Base-by-base conservation (phyloP, 1,140 invertebrate genomes). In the Samia ricini region DNA sequence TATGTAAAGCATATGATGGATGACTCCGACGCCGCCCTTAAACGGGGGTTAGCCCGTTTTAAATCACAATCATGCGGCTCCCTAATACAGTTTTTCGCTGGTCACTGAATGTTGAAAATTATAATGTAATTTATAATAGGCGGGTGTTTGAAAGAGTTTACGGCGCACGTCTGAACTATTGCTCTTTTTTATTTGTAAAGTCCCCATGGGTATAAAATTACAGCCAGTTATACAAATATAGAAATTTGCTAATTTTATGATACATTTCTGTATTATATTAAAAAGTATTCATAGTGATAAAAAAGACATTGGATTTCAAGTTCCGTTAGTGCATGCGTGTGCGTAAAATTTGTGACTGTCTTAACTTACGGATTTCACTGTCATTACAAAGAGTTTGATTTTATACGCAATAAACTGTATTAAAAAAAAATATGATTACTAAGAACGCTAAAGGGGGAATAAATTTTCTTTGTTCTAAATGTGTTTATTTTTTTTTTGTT, bases 1-100 rank as follows among this genome's bases (percentile, higher is more conserved):
- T 90, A 90, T 90, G 88, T 90, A 90, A 90, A 90, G 88, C 88
- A 81, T 88, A 88, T 90, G 88, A 90, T 90, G 86, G 88, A 89
- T 86, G 85, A 81, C 77, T 69, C 81, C 68, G 66, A 71, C 73
- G 76, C 79, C 77, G 76, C 82, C 80, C 78, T 73, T 67, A 70
- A 62, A 61, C 78, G 75, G 72, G 83, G 83, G 81, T 77, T 74
- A 75, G 77, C 77, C 33, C 77, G 82, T 84, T 88, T n/a, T 89
- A 89, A 89, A 85, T 89, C 83, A 85, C 77, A 81, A 89, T 87
- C 87, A 75, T 73, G 65, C 66, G 69, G 74, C 76, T 80, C 86
- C 82, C 71, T 79, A 83, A 71, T 73, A 71, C 61, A 79, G 74
- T 85, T 85, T 87, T 86, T 85, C 78, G 74, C 79, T 80, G 87